A percentile compares a stretch with the other conserved stretches of the same genome.
These are phyloP conservation scores for Acarapis woodi DNA, from an alignment of 1,140 invertebrate genomes.

Conservation along the genomic window DNA sequence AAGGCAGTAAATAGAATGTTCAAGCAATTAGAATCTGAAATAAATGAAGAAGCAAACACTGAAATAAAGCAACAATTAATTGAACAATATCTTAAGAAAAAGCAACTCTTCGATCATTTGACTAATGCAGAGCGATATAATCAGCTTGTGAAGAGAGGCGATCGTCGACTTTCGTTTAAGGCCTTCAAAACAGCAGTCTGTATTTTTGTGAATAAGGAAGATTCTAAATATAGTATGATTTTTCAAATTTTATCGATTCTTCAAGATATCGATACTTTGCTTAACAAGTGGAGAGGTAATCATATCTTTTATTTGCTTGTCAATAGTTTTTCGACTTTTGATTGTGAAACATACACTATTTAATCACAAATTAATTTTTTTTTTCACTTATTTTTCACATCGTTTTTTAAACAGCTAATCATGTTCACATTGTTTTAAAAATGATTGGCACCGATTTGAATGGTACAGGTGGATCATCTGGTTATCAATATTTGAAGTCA, in stretches of 20 bases:
- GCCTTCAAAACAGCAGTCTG: constrained; percentile 85
- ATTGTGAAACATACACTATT: neutral
- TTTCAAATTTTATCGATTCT: constrained; percentile 71
- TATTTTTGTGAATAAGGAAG: constrained; percentile 85
- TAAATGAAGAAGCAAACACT: constrained; percentile 4
- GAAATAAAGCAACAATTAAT: constrained; percentile 9
- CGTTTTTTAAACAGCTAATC: constrained; percentile 44
- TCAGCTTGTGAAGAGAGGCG: constrained; percentile 21
- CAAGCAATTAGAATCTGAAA: constrained; percentile 27
- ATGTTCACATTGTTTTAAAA: constrained; percentile 91
- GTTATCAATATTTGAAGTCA: constrained; percentile 90
- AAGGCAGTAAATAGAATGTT: constrained; percentile 40
- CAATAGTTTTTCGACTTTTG: constrained; percentile 1
- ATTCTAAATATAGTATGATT: constrained; percentile 82
- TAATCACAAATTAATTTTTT: neutral
- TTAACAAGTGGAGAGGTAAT: constrained; percentile 99
- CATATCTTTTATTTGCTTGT: constrained; percentile 10
- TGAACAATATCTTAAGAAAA: constrained; percentile 7
- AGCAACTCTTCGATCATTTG: constrained; percentile 57
- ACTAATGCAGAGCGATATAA: constrained; percentile 30
- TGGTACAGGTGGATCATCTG: constrained; percentile 88
- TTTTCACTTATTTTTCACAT: neutral
- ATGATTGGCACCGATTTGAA: constrained; percentile 92
- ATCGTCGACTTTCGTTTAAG: constrained; percentile 57
- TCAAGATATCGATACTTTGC: constrained; percentile 90